phyloP scores from a whole-genome alignment of 2,113 vertebrate species.

The Tragelaphus imberbis region DNA sequence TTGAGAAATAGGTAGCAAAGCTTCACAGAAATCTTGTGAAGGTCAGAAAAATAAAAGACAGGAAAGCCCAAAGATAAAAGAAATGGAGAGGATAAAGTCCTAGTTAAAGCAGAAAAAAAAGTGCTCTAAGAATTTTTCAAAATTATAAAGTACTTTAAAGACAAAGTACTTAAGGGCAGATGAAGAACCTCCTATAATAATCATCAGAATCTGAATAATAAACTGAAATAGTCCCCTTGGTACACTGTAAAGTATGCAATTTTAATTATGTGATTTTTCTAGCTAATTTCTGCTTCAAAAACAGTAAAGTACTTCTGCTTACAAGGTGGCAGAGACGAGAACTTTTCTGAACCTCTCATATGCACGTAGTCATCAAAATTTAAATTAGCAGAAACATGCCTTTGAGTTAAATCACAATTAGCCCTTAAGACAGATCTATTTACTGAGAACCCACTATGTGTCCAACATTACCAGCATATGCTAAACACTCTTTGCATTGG shows the following conservation, averaged over 20 bases:
- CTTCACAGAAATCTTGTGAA: neutral
- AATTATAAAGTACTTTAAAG: conserved; percentile 70
- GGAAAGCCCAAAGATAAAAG: conserved; percentile 32
- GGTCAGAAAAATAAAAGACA: conserved; percentile 22
- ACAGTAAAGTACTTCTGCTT: conserved; percentile 70
- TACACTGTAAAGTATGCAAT: conserved; percentile 59
- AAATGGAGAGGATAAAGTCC: neutral
- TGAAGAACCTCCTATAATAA: conserved; percentile 66
- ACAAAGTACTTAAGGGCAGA: conserved; percentile 65
- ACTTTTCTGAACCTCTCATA: conserved; percentile 64
- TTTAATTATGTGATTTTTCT: conserved; percentile 72
- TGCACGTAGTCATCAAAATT: conserved; percentile 61
- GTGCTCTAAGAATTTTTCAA: conserved; percentile 27
- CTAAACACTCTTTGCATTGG: neutral
- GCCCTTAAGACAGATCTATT: neutral
- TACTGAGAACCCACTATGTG: conserved; percentile 23
- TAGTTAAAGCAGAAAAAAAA: conserved; percentile 24
- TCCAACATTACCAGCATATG: neutral
- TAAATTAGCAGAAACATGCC: conserved; percentile 60
- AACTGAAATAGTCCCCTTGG: conserved; percentile 49
- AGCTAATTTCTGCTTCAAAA: conserved; percentile 72
- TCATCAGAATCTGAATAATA: conserved; percentile 65
- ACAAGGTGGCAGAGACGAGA: conserved; percentile 63
- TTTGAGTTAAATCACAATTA: conserved; percentile 52
- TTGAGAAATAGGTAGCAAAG: neutral